Conservation (phyloP, 2,888 invertebrate species). For the Scaptomyza cyrtandrae region DNA sequence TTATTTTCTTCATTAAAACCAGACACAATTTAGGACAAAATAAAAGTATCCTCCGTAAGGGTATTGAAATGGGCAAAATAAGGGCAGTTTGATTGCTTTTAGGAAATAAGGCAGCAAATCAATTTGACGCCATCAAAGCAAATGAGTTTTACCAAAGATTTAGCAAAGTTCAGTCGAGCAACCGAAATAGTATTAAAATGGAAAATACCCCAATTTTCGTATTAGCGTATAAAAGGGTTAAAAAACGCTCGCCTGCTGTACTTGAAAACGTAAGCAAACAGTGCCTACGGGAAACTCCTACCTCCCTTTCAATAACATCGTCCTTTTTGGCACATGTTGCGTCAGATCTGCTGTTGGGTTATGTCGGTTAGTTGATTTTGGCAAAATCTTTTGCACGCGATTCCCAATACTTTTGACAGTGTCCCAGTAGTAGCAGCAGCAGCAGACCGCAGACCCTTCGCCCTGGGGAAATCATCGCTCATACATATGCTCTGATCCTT, state of each 20-base stretch:
- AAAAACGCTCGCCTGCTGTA: constrained; percentile 21
- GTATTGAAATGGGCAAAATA: neutral
- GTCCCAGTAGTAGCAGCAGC: constrained; percentile 41
- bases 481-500: constrained; percentile 47
- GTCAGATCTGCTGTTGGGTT: constrained; percentile 17
- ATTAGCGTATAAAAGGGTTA: constrained; percentile 49
- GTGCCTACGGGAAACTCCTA: constrained; percentile 16
- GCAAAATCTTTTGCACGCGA: constrained; percentile 78
- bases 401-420: constrained; percentile 65
- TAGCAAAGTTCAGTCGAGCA: constrained; percentile 51
- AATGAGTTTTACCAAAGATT: constrained; percentile 70
- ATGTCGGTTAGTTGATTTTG: constrained; percentile 66
- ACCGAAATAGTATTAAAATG: constrained; percentile 43
- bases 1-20: neutral
- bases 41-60: neutral
- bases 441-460: constrained; percentile 31
- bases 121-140: constrained; percentile 70
- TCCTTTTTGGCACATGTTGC: constrained; percentile 66
- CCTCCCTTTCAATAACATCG: constrained; percentile 48
- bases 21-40: neutral
- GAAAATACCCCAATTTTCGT: constrained; percentile 1
- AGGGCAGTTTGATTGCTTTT: constrained; percentile 23
- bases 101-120: constrained; percentile 62
- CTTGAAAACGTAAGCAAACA: constrained; percentile 10
- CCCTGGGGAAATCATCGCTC: constrained; percentile 69